Conservation (phyloP, 2,888 invertebrate genomes). For the Entomobrya multifasciata region DNA sequence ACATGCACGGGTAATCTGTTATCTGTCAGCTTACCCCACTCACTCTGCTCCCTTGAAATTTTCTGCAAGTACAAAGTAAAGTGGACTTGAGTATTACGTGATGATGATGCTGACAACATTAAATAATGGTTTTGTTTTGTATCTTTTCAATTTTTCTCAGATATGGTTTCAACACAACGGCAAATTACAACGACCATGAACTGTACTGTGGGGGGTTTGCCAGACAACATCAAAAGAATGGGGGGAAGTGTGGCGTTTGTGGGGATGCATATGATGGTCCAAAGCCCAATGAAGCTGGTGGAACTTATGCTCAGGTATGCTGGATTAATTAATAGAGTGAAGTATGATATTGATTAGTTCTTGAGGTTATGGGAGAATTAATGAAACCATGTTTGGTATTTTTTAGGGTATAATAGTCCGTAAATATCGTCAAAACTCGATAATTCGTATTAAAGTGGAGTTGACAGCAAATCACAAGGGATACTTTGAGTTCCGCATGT, state of each 20-base stretch:
- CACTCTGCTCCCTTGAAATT: conserved; percentile 25
- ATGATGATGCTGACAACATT: not conserved
- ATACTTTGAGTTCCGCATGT: conserved; percentile 81
- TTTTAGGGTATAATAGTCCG: conserved; percentile 87
- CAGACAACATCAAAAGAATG: conserved; percentile 77
- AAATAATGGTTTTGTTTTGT: not conserved
- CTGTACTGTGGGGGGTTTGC: conserved; percentile 75
- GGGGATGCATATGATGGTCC: conserved; percentile 80
- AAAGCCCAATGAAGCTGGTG: conserved; percentile 88
- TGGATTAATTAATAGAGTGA: not conserved
- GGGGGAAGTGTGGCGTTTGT: conserved; percentile 82
- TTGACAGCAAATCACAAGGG: conserved; percentile 77
- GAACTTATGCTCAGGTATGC: conserved; percentile 87
- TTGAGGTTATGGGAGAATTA: not conserved
- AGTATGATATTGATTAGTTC: not conserved
- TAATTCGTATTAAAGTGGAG: conserved; percentile 70
- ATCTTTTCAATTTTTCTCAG: too few species aligned
- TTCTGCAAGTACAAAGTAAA: not conserved
- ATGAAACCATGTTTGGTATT: conserved; percentile 9
- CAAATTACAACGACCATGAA: conserved; percentile 87
- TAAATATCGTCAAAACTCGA: conserved; percentile 84
- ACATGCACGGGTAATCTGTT: not conserved
- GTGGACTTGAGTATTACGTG: not conserved
- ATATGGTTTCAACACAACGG: conserved; percentile 92
- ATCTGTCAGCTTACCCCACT: conserved; percentile 10